Evolutionary conservation across 2,797 vertebrate species (phyloP), one percentile per base, ranked within the genome.

Genomic region (Lophotriccus pileatus): DNA sequence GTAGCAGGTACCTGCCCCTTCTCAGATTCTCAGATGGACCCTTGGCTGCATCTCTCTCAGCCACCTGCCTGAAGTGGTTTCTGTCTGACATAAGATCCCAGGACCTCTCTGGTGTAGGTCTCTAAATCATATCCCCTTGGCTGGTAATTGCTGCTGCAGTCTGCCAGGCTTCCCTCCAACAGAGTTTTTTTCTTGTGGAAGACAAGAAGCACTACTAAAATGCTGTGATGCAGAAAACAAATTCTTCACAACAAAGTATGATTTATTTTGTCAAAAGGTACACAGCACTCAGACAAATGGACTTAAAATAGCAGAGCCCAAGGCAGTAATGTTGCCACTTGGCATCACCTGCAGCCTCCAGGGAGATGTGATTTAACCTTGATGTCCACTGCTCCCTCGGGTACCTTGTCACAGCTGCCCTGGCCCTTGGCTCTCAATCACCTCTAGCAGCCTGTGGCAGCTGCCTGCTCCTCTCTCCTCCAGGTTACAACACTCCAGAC

Each of bases 221-320:
- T 20, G 55, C 60, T 8, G 3, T 27, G 78, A 84, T 50, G 77
- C 88, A 86, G 94, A 75, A 90, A 90, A 67, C 53, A 78, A 86
- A 76, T 87, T 93, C 84, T 63, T 73, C 64, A 82, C 87, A 90
- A 50, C 55, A 66, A 92, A 91, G 63, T 14, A 23, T 63, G 78
- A 84, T 87, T 92, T 87, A 70, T 93, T 87, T 84, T 70, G 52
- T 83, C 87, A 79, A 80, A 87, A 92, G 47, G n/a, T 12, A 24
- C 25, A 22, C 28, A 82, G 72, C 70, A 25, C 64, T 90, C 84
- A 59, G 84, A 67, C 18, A 76, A 94, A 92, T 32, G 24, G 81
- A 69, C 60, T 70, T 41, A 37, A 74, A 89, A 80, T 16, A 83
- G 75, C 81, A 90, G 28, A 88, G 55, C 81, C 70, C 46, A 34